Percentiles rank a stretch among this genome's conserved stretches.
phyloP scores from a whole-genome alignment of 1,140 invertebrate species.

The Drosophila punjabiensis region DNA sequence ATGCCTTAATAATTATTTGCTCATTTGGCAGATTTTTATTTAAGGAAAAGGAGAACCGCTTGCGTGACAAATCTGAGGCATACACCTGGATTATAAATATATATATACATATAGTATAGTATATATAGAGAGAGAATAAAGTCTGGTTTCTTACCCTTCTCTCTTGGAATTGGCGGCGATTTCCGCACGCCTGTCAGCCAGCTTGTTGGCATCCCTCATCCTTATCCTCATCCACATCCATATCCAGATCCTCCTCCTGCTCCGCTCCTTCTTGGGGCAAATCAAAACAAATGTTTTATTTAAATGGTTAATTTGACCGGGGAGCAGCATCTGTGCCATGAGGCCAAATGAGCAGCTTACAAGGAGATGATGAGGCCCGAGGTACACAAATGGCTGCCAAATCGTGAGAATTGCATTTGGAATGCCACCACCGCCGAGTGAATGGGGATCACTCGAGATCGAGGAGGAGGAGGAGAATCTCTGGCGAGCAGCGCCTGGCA shows the following conservation, averaged over 20 bases:
- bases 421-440: conserved; percentile 26
- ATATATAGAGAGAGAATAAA: background rate
- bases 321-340: conserved; percentile 36
- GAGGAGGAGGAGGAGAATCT: background rate
- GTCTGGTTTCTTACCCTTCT: background rate
- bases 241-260: background rate
- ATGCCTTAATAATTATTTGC: background rate
- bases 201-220: conserved; percentile 27
- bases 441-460: background rate
- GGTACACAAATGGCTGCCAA: conserved; percentile 68
- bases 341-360: conserved; percentile 73
- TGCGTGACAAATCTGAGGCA: conserved; percentile 34
- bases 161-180: background rate
- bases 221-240: background rate
- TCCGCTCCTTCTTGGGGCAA: conserved; percentile 11
- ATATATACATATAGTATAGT: background rate
- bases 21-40: background rate
- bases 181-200: conserved; percentile 63
- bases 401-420: conserved; percentile 77
- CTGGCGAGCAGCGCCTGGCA: conserved; percentile 16
- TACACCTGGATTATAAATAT: background rate
- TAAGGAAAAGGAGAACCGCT: background rate
- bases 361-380: conserved; percentile 66
- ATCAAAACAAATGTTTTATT: conserved; percentile 83
- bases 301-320: conserved; percentile 80